These are phyloP conservation scores for Erebia aethiops DNA, from an alignment of 2,888 invertebrate species.

Conservation along the genomic window DNA sequence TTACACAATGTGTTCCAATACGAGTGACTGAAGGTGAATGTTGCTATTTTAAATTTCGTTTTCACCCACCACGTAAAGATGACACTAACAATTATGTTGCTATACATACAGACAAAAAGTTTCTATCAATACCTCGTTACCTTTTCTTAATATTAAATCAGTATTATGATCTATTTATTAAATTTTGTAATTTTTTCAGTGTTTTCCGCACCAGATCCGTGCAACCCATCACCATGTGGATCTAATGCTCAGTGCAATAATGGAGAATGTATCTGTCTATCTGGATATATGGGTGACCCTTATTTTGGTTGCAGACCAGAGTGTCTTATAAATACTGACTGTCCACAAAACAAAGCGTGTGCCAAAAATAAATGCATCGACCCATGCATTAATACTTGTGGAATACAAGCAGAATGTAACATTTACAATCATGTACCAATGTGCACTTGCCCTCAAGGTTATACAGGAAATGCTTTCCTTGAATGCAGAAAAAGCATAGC, in stretches of 20 bases:
- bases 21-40: slow-evolving; percentile 63
- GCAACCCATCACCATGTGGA: slow-evolving; percentile 87
- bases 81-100: no score
- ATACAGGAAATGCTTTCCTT: slow-evolving; percentile 87
- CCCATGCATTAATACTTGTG: slow-evolving; percentile 91
- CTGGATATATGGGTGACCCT: slow-evolving; percentile 90
- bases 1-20: slow-evolving; percentile 69
- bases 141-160: not conserved
- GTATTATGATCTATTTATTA: not conserved
- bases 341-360: slow-evolving; percentile 87
- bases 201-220: slow-evolving; percentile 76
- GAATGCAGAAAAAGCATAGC: slow-evolving; percentile 79
- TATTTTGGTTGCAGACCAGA: slow-evolving; percentile 91
- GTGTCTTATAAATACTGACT: slow-evolving; percentile 89
- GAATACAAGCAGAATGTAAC: slow-evolving; percentile 87
- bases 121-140: not conserved
- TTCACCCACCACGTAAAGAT: not conserved
- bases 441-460: slow-evolving; percentile 84
- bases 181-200: slow-evolving; percentile 48
- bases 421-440: slow-evolving; percentile 85
- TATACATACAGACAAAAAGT: no score
- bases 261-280: slow-evolving; percentile 87
- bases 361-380: slow-evolving; percentile 88
- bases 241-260: slow-evolving; percentile 87
- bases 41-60: slow-evolving; percentile 13